A percentile compares a stretch with the other conserved stretches of the same genome.
Evolutionary conservation across 2,888 invertebrate species (phyloP).

Genomic region (Drosophila nr. fundita): DNA sequence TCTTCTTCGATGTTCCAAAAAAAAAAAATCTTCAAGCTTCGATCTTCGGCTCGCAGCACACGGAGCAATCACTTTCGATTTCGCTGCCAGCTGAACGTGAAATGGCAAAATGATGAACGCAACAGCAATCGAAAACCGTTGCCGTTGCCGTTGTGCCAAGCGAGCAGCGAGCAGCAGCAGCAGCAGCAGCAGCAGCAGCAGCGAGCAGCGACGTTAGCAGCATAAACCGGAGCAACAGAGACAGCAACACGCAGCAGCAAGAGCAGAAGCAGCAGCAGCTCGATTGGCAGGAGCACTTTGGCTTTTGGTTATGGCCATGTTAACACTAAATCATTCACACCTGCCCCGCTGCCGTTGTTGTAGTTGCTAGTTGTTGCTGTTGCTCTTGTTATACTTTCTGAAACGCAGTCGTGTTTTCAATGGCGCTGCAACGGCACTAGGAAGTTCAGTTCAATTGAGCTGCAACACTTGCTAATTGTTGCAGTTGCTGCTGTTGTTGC

Average conservation of each 20-base stretch:
- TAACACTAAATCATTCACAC: slow-evolving; percentile 79
- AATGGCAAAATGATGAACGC: slow-evolving; percentile 84
- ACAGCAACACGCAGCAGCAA: slow-evolving; percentile 18
- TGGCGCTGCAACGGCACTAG: slow-evolving; percentile 57
- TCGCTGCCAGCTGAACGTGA: slow-evolving; percentile 84
- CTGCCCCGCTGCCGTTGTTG: slow-evolving; percentile 42
- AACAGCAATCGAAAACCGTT: slow-evolving; percentile 79
- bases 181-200: slow-evolving; percentile 1
- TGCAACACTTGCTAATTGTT: slow-evolving; percentile 34
- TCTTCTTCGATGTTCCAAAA: slow-evolving; percentile 29
- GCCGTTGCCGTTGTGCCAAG: slow-evolving; percentile 43
- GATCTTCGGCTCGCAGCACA: slow-evolving; percentile 72
- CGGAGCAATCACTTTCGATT: slow-evolving; percentile 84
- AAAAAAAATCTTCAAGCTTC: slow-evolving; percentile 25
- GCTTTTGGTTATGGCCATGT: slow-evolving; percentile 71
- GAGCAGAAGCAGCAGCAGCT: slow-evolving; percentile 8
- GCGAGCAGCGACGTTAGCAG: slow-evolving; percentile 23
- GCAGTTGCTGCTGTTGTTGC: slow-evolving; percentile 5
- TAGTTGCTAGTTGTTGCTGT: slow-evolving; percentile 14
- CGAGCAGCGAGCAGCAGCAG: slow-evolving; percentile 20
- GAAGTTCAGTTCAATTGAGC: slow-evolving; percentile 57
- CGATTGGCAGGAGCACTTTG: slow-evolving; percentile 60
- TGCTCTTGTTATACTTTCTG: slow-evolving; percentile 54
- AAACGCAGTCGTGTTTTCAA: slow-evolving; percentile 49
- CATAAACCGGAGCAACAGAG: slow-evolving; percentile 37